Base-by-base conservation (phyloP, 2,797 vertebrate genomes). In the Octomys mimax region DNA sequence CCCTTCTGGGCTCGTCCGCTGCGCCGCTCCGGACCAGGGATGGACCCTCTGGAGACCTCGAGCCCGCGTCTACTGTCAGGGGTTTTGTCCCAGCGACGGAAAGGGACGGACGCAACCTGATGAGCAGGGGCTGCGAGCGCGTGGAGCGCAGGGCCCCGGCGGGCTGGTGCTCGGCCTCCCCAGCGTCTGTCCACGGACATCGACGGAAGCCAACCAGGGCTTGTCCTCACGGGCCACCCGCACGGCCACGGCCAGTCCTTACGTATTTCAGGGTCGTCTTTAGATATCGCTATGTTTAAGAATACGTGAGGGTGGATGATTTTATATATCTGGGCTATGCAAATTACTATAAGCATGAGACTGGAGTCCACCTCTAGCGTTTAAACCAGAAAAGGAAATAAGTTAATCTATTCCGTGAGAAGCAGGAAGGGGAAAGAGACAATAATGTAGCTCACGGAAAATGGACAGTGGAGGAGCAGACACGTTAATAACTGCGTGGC, bases 381-480 rank as follows among this genome's bases (percentile, higher is more conserved):
- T 92, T 79, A 95, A 94, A 16, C 2, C 49, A 73, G 54, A 87
- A 77, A 24, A 26, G 75, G 85, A 85, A 92, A 95, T 77, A 77
- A 84, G 54, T 84, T 33, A 80, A 68, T 81, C 33, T 93, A 70
- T 62, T 73, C 62, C 33, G 33, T 28, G 42, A 52, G 91, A 89
- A 84, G 26, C 33, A 73, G 12, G 6, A 80, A 73, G 26, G 31
- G 84, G 19, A 31, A 36, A 42, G 61, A 84, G 31, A 42, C 33
- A 71, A 84, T 83, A 91, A 52, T 62, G 26, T 7, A 83, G 59
- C n/a, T 80, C 80, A 73, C 57, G 57, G 42, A 79, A 96, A 94
- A 62, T 73, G 70, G 54, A 77, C 95, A 90, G 83, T 70, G 26
- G 83, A 92, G 78, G 61, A 75, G 31, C 57, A 95, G 49, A 82